These are phyloP conservation scores for Turnix velox DNA, from an alignment of 2,113 vertebrate genomes.

Conservation along the genomic window DNA sequence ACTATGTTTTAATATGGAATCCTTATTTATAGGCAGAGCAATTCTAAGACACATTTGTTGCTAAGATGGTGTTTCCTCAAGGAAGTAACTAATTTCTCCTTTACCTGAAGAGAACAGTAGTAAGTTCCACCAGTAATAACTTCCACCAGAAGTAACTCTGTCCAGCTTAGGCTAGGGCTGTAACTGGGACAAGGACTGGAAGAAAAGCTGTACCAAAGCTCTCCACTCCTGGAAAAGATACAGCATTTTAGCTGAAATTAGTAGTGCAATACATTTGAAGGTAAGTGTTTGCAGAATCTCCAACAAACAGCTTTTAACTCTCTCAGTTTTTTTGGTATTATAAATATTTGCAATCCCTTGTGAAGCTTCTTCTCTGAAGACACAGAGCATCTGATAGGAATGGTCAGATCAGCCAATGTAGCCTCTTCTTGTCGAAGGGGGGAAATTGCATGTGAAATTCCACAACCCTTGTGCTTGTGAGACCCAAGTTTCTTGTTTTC, in stretches of 20 bases:
- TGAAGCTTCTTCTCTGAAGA: background rate
- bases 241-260: background rate
- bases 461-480: background rate
- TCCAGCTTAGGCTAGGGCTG: background rate
- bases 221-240: background rate
- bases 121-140: background rate
- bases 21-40: background rate
- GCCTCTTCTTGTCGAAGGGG: background rate
- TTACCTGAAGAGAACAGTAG: background rate
- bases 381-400: background rate
- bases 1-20: background rate
- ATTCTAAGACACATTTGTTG: background rate
- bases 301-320: background rate
- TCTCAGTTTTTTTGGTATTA: background rate
- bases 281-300: background rate
- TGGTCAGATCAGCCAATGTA: background rate
- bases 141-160: background rate
- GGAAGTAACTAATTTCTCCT: background rate
- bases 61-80: background rate
- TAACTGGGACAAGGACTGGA: background rate
- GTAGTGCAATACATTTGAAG: background rate
- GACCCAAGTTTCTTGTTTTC: background rate
- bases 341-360: background rate
- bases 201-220: background rate
- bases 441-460: background rate